A percentile compares a stretch with the other conserved stretches of the same genome.
These are phyloP conservation scores for Centrocercus urophasianus DNA, from an alignment of 2,113 vertebrate species.

Conservation along the genomic window DNA sequence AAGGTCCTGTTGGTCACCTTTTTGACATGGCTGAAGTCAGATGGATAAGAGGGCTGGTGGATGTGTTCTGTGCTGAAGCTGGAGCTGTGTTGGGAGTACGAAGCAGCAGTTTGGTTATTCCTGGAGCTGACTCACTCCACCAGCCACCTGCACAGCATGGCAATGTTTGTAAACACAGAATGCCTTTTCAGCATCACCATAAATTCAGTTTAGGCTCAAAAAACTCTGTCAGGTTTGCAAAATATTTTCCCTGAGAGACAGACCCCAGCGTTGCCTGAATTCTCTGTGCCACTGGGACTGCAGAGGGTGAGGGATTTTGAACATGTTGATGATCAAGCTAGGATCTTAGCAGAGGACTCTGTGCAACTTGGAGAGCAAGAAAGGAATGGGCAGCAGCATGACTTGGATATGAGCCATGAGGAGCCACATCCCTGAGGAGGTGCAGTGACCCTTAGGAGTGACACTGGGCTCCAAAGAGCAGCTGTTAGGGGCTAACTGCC, in stretches of 20 bases:
- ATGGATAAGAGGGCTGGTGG: fast-evolving
- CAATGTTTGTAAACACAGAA: neutral
- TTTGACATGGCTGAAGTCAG: neutral
- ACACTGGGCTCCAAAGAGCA: neutral
- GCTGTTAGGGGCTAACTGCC: neutral
- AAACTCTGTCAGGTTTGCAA: neutral
- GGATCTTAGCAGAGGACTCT: fast-evolving
- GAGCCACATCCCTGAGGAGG: too few relatives aligned
- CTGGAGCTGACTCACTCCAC: fast-evolving
- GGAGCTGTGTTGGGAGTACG: neutral
- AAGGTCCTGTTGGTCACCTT: fast-evolving
- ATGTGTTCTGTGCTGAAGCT: fast-evolving
- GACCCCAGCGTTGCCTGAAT: neutral
- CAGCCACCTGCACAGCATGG: neutral
- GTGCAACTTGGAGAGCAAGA: neutral
- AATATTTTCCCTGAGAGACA: neutral
- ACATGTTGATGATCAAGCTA: neutral
- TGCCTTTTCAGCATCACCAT: fast-evolving
- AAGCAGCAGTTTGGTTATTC: neutral
- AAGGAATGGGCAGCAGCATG: too few relatives aligned
- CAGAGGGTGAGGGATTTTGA: neutral
- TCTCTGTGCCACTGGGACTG: neutral
- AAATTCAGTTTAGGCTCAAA: neutral
- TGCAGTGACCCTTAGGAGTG: neutral
- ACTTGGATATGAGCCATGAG: neutral